Percentiles rank a stretch among this genome's conserved stretches.
phyloP scores from a whole-genome alignment of 2,888 invertebrate genomes.

The Ophraella communa region DNA sequence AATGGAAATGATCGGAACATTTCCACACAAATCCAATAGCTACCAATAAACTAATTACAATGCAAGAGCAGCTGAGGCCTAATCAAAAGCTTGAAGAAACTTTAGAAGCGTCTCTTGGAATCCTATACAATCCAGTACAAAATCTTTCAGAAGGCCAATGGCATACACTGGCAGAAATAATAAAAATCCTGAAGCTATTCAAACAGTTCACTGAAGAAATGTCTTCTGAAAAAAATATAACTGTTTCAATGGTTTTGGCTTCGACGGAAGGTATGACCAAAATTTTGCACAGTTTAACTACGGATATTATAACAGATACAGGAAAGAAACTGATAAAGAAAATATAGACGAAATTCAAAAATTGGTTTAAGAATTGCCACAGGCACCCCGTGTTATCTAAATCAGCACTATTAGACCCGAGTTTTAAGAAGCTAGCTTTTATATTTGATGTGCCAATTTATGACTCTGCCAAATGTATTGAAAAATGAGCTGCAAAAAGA shows the following conservation, averaged over 20 bases:
- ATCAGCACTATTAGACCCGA: background rate
- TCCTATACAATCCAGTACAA: constrained; percentile 3
- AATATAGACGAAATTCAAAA: background rate
- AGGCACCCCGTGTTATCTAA: constrained; percentile 1
- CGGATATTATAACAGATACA: background rate
- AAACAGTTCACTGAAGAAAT: constrained; percentile 12
- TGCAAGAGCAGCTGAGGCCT: background rate
- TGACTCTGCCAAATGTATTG: constrained; percentile 3
- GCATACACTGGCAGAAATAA: constrained; percentile 12
- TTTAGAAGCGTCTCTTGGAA: background rate
- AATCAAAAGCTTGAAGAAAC: background rate
- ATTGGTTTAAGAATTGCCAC: background rate
- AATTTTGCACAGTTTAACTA: too few species aligned
- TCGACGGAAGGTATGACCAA: background rate
- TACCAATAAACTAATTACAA: background rate
- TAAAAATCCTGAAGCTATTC: constrained; percentile 14
- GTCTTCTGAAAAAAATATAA: constrained; percentile 7
- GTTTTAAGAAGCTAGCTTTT: background rate
- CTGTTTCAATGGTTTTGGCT: constrained; percentile 5
- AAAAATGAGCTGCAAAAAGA: constrained; percentile 1
- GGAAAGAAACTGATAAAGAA: background rate
- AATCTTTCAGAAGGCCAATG: background rate
- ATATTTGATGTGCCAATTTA: background rate
- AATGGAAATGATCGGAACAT: too few species aligned
- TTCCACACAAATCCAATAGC: background rate